Evolutionary conservation across 1,140 invertebrate genomes (phyloP), one percentile per base, ranked within the genome.

Genomic region (Drosophila grimshawi): DNA sequence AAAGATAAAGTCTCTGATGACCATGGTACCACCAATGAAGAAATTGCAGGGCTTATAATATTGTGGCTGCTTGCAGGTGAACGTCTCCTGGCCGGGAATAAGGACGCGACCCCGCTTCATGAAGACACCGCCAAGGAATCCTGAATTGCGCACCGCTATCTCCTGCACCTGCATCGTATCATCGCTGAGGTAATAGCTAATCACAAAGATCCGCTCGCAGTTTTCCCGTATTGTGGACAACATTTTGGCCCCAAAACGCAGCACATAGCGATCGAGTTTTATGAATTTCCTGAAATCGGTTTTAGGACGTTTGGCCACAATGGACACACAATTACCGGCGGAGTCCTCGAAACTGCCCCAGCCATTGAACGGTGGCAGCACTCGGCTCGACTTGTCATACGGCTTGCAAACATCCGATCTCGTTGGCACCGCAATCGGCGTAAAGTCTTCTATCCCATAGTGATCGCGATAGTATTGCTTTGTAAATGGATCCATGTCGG

Each of bases 281-380:
- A 97, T 92, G 92, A 97, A 97, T 91, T 97, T 97, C n/a, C 95
- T 94, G 63, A 97, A 96, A 92, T 97, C 95, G 46, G 94, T 94
- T 81, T 95, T 95, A 0, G 96, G 96, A 1, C 95, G 93, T 82
- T 96, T 96, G 0, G 96, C 96, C 69, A 96, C 94, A 2, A 98
- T 93, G 0, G 94, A 95, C n/a, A 95, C 93, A 90, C 97, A 98
- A 86, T 97, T 97, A 70, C 96, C 95, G 8, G 97, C 95, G 0
- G 97, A 98, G 92, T 98, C 97, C 76, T 97, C 97, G 76, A 96
- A 95, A 1, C 94, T 95, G 3, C 97, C 97, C 93, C 95, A 97
- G 4, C 97, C 97, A 90, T 98, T 98, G 94, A 97, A 98, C 0
- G 97, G 97, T 3, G 97, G 97, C 19, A 97, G 81, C 61, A 95